Conservation (phyloP, 1,140 invertebrate genomes). For the Ceratina calcarata region DNA sequence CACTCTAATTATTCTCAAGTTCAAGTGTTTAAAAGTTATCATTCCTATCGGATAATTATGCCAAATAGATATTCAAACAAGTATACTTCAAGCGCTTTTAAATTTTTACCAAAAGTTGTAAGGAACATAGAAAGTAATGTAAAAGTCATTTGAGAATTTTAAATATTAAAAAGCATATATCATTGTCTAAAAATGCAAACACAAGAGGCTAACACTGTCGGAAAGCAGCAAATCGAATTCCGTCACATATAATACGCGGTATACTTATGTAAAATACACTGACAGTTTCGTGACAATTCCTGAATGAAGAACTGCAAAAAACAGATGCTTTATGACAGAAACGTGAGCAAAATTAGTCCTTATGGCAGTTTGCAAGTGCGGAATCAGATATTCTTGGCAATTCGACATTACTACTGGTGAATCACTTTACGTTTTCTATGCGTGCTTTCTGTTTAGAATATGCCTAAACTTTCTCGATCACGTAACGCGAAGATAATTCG, state of each 20-base stretch:
- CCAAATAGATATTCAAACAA: too few species aligned
- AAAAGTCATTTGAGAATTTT: neutral
- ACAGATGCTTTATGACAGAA: neutral
- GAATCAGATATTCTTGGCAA: constrained; percentile 36
- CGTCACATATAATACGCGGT: neutral
- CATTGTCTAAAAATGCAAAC: too few species aligned
- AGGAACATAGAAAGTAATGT: neutral
- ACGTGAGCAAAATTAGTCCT: neutral
- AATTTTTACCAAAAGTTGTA: neutral
- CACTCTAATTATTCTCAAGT: neutral
- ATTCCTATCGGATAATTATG: too few species aligned
- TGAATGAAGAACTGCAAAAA: constrained; percentile 46
- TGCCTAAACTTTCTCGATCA: neutral
- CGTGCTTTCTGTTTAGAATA: neutral
- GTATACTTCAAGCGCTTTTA: neutral
- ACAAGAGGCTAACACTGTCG: neutral
- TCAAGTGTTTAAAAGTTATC: too few species aligned
- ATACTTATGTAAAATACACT: neutral
- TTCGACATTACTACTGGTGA: constrained; percentile 5
- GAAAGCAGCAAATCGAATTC: constrained; percentile 43
- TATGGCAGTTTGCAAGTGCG: constrained; percentile 1
- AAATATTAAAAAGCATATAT: too few species aligned
- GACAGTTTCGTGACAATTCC: neutral
- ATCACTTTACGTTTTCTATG: constrained; percentile 17
- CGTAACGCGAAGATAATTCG: neutral